Base-by-base conservation (phyloP, 2,797 vertebrate species). In the Adelosebastes latens region DNA sequence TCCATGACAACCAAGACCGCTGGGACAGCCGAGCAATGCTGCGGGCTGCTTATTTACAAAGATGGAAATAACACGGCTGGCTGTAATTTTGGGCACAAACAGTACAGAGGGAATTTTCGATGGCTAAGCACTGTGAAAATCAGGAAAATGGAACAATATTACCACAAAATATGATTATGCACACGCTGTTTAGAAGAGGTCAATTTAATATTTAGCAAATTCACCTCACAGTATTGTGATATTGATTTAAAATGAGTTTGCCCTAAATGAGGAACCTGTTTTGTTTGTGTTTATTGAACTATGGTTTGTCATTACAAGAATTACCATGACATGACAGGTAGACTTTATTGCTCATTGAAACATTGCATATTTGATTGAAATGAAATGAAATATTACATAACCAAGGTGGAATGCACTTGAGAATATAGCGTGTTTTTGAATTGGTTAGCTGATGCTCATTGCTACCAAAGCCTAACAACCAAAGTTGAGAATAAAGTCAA, bases 1-100 rank as follows among this genome's bases (percentile, higher is more conserved):
- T 86, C 90, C 90, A 92, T 94, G 92, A 91, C 91, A 93, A 92
- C 90, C 90, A 92, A 86, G 86, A 87, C 88, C 90, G 76, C 72
- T 87, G 90, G 79, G 82, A 84, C 83, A 88, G 83, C 70, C 10
- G 42, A 81, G 87, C 71, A 31, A 53, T 79, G 85, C 86, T 86
- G 75, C 12, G 3, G 82, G 86, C 84, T 86, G 90, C 80, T 91
- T 93, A 88, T 92, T 91, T 88, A 86, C 87, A 81, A 82, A 87
- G 79, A 91, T 88, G 79, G 84, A 86, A 92, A 88, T 83, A 89
- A 87, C 87, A 87, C 8, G 75, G 73, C 73, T 80, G 58, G 46
- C 77, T 91, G 81, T 88, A 81, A 87, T 89, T 88, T 87, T 85
- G 66, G 81, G 80, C 63, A 81, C 71, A 83, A 79, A 58, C 53